phyloP scores from a whole-genome alignment of 2,888 invertebrate genomes.

The Microplitis manilae region DNA sequence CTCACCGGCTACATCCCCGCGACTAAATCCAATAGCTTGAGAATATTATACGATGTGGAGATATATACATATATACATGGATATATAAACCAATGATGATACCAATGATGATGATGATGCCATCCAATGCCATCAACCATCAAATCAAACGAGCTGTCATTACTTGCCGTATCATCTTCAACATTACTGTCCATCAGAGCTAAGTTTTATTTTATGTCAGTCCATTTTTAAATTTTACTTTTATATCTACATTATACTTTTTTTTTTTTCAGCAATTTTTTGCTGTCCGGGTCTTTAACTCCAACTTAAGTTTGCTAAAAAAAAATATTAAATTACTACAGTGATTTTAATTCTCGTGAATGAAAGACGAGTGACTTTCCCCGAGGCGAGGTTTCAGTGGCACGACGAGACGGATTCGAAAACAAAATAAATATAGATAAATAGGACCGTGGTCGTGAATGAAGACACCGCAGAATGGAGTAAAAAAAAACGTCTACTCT shows the following conservation, averaged over 20 bases:
- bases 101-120: constrained; percentile 1
- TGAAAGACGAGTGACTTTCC: constrained; percentile 33
- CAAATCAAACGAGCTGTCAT: constrained; percentile 60
- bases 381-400: constrained; percentile 16
- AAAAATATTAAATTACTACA: constrained; percentile 6
- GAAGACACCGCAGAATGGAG: constrained; percentile 27
- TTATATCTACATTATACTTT: background rate
- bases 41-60: constrained; percentile 36
- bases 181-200: background rate
- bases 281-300: background rate
- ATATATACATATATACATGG: constrained; percentile 6
- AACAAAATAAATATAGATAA: constrained; percentile 19
- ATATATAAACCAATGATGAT: constrained; percentile 26
- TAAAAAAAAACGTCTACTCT: constrained; percentile 27
- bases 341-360: constrained; percentile 20
- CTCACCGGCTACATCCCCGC: constrained; percentile 46
- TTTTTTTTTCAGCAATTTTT: background rate
- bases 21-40: constrained; percentile 55
- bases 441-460: constrained; percentile 46
- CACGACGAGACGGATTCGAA: background rate
- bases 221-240: background rate
- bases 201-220: background rate
- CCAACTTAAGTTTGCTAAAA: background rate
- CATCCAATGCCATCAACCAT: constrained; percentile 23
- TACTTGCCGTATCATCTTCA: constrained; percentile 55